Conservation (phyloP, 2,888 invertebrate genomes). For the Tinea trinotella region DNA sequence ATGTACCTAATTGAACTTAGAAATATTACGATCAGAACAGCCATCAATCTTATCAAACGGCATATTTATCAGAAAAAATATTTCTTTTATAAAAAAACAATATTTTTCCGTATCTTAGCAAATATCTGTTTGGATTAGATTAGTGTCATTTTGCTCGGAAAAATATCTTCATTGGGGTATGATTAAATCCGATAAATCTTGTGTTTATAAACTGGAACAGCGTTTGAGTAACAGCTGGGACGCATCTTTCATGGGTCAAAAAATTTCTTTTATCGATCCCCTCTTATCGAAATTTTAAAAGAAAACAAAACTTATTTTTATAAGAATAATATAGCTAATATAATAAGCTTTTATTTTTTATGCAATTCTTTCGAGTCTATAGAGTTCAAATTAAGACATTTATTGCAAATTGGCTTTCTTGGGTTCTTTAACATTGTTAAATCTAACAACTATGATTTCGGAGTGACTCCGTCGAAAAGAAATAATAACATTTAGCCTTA, state of each 20-base stretch:
- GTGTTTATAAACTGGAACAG: conserved; percentile 18
- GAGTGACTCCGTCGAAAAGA: too few species aligned
- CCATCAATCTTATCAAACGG: background rate
- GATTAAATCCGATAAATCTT: conserved; percentile 17
- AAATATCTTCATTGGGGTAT: conserved; percentile 4
- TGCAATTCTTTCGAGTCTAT: too few species aligned
- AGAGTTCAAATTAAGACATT: too few species aligned
- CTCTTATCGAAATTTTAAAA: conserved; percentile 1
- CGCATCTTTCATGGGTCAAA: conserved; percentile 17
- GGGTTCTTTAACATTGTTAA: too few species aligned
- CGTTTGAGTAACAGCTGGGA: conserved; percentile 15
- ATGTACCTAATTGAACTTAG: too few species aligned
- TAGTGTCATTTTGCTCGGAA: conserved; percentile 14
- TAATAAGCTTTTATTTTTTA: too few species aligned
- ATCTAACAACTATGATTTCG: too few species aligned
- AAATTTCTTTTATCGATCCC: background rate
- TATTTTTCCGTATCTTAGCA: conserved; percentile 3
- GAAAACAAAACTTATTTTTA: background rate
- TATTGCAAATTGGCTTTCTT: too few species aligned
- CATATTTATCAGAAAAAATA: background rate
- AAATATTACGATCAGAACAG: too few species aligned
- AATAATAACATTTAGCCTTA: too few species aligned
- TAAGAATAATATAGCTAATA: background rate
- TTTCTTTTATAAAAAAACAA: background rate
- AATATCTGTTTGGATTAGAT: conserved; percentile 15